Evolutionary conservation across 1,140 invertebrate genomes (phyloP).

Genomic region (Gryllus bimaculatus): DNA sequence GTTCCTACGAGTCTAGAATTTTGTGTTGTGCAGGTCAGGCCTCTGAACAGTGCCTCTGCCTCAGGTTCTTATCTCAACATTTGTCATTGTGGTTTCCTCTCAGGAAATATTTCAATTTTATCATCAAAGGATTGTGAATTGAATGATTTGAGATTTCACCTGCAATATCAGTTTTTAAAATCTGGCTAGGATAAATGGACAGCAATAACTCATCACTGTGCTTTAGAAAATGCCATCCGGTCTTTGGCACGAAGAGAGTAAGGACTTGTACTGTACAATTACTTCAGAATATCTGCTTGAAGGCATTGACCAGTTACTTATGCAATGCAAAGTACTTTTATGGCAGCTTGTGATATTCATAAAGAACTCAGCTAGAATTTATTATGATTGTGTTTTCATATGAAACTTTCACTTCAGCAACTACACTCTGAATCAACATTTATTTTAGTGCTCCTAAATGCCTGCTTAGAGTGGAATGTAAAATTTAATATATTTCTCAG

Average conservation of each 20-base stretch:
- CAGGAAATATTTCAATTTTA: too few relatives aligned
- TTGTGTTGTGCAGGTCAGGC: too few relatives aligned
- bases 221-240: neutral
- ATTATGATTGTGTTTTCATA: neutral
- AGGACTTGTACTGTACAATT: constrained; percentile 4
- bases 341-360: neutral
- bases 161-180: neutral
- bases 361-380: neutral
- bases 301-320: neutral
- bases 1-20: too few relatives aligned
- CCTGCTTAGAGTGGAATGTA: neutral
- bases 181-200: neutral
- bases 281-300: neutral
- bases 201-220: neutral
- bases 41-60: too few relatives aligned
- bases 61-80: too few relatives aligned
- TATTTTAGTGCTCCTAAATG: neutral
- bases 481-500: neutral
- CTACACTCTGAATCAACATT: neutral
- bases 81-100: too few relatives aligned
- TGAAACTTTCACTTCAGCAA: neutral
- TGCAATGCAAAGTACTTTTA: constrained; percentile 1
- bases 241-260: neutral
- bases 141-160: too few relatives aligned
- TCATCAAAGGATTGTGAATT: too few relatives aligned